Evolutionary conservation across 2,797 vertebrate species (phyloP).

Genomic region (Amazona ochrocephala): DNA sequence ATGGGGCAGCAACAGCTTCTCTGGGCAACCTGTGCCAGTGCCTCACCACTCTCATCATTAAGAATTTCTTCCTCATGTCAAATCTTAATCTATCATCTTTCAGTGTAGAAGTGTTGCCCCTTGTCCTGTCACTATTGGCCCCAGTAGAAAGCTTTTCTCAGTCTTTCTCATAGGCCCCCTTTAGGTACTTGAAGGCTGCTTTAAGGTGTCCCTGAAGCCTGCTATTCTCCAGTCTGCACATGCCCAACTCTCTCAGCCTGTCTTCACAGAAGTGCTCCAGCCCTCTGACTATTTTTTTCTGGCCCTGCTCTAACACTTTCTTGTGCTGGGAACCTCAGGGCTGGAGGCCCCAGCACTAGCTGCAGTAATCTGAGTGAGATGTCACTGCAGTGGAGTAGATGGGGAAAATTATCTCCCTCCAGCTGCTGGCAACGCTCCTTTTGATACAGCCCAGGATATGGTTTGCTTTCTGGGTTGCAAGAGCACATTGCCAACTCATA

Average conservation of each 20-base stretch:
- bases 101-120: neutral
- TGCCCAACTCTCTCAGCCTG: neutral
- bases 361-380: accelerated
- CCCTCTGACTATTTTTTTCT: neutral
- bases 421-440: accelerated
- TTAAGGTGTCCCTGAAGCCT: neutral
- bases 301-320: neutral
- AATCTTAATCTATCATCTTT: neutral
- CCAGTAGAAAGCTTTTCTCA: neutral
- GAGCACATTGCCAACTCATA: accelerated
- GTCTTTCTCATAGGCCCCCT: neutral
- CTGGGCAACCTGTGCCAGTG: neutral
- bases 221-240: neutral
- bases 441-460: neutral
- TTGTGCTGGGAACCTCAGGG: neutral
- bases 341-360: neutral
- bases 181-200: neutral
- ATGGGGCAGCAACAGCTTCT: neutral
- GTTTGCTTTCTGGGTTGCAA: neutral
- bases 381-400: neutral
- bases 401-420: accelerated
- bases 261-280: neutral
- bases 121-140: neutral
- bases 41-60: neutral
- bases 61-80: neutral